phyloP scores from a whole-genome alignment of 1,140 invertebrate species.

The Drosophila bipectinata region DNA sequence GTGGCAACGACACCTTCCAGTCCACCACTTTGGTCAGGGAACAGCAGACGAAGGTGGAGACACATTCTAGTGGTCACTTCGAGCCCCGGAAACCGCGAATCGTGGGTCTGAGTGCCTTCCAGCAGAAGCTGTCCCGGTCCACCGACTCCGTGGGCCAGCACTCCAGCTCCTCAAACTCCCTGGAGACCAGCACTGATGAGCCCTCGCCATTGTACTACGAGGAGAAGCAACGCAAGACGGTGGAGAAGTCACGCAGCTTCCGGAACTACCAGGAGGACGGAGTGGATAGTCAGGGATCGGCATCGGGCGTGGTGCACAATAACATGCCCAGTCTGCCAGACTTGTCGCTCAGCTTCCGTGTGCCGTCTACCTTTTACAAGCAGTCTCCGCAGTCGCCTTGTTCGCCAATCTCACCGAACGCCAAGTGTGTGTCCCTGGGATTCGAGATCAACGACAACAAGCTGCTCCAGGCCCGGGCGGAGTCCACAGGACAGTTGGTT shows the following conservation, averaged over 20 bases:
- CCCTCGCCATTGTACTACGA: slow-evolving; percentile 67
- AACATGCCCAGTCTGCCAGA: slow-evolving; percentile 83
- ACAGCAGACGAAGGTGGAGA: slow-evolving; percentile 58
- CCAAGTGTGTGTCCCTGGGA: slow-evolving; percentile 62
- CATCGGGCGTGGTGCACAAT: slow-evolving; percentile 43
- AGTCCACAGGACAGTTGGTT: slow-evolving; percentile 57
- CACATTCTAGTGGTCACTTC: slow-evolving; percentile 52
- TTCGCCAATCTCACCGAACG: slow-evolving; percentile 56
- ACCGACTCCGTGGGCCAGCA: slow-evolving; percentile 78
- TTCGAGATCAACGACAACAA: slow-evolving; percentile 81
- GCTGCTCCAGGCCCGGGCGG: slow-evolving; percentile 55
- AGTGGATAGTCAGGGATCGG: slow-evolving; percentile 3
- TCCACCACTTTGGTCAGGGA: slow-evolving; percentile 74
- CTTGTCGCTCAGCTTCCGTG: slow-evolving; percentile 71
- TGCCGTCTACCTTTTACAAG: slow-evolving; percentile 67
- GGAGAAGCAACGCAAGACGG: slow-evolving; percentile 84
- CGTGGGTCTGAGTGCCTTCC: slow-evolving; percentile 85
- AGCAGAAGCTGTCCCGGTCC: slow-evolving; percentile 84
- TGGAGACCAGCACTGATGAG: slow-evolving; percentile 70
- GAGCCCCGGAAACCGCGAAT: slow-evolving; percentile 83
- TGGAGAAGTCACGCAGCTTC: slow-evolving; percentile 88
- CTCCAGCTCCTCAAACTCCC: slow-evolving; percentile 73
- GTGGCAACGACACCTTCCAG: slow-evolving; percentile 71
- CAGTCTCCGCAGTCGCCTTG: slow-evolving; percentile 47
- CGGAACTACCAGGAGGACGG: slow-evolving; percentile 85